Percentiles rank a stretch among this genome's conserved stretches.
These are phyloP conservation scores for Scomber colias DNA, from an alignment of 2,113 vertebrate genomes.

Conservation along the genomic window DNA sequence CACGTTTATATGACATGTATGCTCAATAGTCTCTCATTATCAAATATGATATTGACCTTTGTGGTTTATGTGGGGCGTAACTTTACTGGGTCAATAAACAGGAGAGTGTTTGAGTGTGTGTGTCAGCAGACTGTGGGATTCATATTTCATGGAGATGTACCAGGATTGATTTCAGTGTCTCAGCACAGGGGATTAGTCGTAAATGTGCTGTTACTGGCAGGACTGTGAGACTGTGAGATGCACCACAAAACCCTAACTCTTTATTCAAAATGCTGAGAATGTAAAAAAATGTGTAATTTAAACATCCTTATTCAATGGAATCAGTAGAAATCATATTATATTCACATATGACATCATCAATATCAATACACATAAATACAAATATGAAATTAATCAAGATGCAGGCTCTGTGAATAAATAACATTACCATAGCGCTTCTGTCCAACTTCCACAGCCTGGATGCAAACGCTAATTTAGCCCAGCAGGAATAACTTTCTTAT, in stretches of 20 bases:
- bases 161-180: conserved; percentile 50
- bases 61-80: conserved; percentile 23
- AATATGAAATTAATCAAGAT: too few species aligned
- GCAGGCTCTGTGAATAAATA: too few species aligned
- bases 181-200: conserved; percentile 41
- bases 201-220: conserved; percentile 31
- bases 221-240: neutral
- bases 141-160: conserved; percentile 29
- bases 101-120: neutral
- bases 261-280: neutral
- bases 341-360: neutral
- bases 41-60: conserved; percentile 46
- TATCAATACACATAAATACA: neutral
- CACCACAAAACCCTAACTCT: neutral
- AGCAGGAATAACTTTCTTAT: too few species aligned
- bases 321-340: neutral
- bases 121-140: conserved; percentile 12
- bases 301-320: neutral
- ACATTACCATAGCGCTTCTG: too few species aligned
- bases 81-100: conserved; percentile 43
- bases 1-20: conserved; percentile 48
- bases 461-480: too few species aligned
- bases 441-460: too few species aligned
- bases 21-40: conserved; percentile 30
- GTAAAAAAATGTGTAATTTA: neutral